A percentile compares a stretch with the other conserved stretches of the same genome.
phyloP scores from a whole-genome alignment of 2,797 vertebrate genomes.

The Peromyscus melanophrys region DNA sequence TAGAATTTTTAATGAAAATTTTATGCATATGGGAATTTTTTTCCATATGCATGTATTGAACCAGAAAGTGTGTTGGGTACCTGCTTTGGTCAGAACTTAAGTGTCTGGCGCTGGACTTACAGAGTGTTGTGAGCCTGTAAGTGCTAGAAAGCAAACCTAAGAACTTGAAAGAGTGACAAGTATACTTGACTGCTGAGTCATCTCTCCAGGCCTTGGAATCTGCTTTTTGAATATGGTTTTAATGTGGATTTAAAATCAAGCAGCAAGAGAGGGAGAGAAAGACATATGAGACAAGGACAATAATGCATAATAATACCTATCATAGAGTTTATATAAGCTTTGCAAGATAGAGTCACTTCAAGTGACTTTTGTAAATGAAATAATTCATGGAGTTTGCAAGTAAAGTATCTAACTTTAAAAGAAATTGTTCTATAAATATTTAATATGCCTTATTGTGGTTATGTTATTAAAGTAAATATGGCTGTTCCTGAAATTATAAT shows the following conservation, averaged over 20 bases:
- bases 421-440: neutral
- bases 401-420: neutral
- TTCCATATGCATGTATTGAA: neutral
- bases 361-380: neutral
- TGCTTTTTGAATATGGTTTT: neutral
- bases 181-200: neutral
- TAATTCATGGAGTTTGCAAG: neutral
- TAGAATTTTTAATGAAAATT: neutral
- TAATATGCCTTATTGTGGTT: neutral
- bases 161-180: neutral
- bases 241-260: neutral
- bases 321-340: neutral
- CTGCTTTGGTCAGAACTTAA: neutral
- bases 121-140: neutral
- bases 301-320: neutral
- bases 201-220: neutral
- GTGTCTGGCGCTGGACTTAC: neutral
- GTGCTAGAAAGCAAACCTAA: neutral
- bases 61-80: too few species aligned
- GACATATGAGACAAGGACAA: neutral
- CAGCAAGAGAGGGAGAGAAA: neutral
- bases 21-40: neutral
- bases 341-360: neutral
- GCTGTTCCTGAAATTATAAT: neutral
- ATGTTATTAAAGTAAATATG: neutral